Base-by-base conservation (phyloP, 2,113 vertebrate species). In the Dolichallabes microphthalmus region DNA sequence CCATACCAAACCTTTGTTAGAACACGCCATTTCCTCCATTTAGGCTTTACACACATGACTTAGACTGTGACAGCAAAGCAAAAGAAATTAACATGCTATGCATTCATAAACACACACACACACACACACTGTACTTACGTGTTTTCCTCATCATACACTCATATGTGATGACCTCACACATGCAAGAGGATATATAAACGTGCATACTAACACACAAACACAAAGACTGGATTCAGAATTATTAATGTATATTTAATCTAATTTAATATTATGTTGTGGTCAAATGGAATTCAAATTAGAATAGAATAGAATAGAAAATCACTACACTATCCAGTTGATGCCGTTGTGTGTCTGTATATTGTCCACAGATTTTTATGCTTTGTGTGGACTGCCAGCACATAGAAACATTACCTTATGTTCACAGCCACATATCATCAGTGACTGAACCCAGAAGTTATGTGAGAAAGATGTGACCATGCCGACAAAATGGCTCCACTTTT, bases 331-430 rank as follows among this genome's bases (percentile, higher is more conserved):
- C 84, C 84, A 85, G 77, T 73, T 55, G 30, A 30, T 64, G 84
- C 88, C 22, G 57, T 15, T 63, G 15, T 55, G 75, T 79, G 78
- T 68, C 30, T 45, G 71, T 66, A 52, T 53, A 45, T 22, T 80
- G 83, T 30, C 57, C 57, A 86, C 68, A 32, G 84, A n/a, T 60
- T 39, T 39, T 58, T 60, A 12, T 35, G 5, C 64, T 45, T 88
- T 74, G 80, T 17, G 66, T 90, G 88, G 85, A 88, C 86, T 90
- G 79, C 79, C 88, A 91, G 91, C 89, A 90, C 89, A 89, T 69
- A 85, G 86, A 92, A 91, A 94, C 92, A 84, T 94, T 95, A 95
- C 94, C 94, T 94, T 92, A 93, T 90, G 55, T 90, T 92, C 91
- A 90, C 92, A 93, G 91, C 90, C 86, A 86, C 92, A 89, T 91